Evolutionary conservation across 2,797 vertebrate species (phyloP).

Genomic region (Morelia viridis): DNA sequence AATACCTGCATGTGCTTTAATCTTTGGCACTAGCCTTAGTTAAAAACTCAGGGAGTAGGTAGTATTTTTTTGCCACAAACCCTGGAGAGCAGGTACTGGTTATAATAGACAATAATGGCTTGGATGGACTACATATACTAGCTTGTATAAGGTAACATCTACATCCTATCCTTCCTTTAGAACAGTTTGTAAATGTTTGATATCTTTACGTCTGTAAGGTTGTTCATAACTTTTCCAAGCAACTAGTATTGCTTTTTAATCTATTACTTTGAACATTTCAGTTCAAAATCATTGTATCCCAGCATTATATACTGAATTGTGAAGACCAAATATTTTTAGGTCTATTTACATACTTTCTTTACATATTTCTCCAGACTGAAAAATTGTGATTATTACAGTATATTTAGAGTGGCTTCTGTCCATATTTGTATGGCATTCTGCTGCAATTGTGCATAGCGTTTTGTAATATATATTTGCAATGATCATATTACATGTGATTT

Average conservation of each 20-base stretch:
- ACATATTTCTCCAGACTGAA: neutral
- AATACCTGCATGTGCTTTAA: neutral
- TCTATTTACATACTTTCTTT: neutral
- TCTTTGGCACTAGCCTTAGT: neutral
- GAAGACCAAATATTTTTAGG: neutral
- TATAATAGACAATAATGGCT: neutral
- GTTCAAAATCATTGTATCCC: neutral
- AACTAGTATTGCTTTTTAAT: neutral
- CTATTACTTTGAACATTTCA: neutral
- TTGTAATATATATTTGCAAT: neutral
- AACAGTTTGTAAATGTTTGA: neutral
- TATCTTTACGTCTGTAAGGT: neutral
- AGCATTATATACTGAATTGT: neutral
- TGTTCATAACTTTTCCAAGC: neutral
- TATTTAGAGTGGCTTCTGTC: neutral
- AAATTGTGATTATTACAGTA: neutral
- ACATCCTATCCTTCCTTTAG: neutral
- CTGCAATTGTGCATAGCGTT: neutral
- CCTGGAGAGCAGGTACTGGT: neutral
- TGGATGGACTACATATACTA: neutral
- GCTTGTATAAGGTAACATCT: neutral
- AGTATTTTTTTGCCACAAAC: neutral
- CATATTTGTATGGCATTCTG: neutral
- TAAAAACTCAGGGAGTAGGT: neutral
- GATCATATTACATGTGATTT: neutral